Evolutionary conservation across 2,888 invertebrate genomes (phyloP).

Genomic region (Chorisops tibialis): DNA sequence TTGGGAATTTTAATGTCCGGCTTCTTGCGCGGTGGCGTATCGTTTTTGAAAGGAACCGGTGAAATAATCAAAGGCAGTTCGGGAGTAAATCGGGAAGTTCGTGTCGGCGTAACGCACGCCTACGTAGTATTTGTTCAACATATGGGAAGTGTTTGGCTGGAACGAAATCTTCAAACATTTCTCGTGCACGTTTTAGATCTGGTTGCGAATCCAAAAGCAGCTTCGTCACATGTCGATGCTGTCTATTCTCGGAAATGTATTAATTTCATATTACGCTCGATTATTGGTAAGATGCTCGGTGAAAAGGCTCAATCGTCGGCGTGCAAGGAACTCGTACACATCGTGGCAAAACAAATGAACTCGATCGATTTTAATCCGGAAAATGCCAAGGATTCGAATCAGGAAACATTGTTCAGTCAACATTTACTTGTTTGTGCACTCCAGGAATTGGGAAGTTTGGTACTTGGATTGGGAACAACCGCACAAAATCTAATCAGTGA

Average conservation of each 20-base stretch:
- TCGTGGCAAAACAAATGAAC: slow-evolving; percentile 93
- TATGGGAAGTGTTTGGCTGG: slow-evolving; percentile 93
- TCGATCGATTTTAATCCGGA: slow-evolving; percentile 90
- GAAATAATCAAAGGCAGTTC: slow-evolving; percentile 96
- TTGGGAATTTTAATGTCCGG: slow-evolving; percentile 88
- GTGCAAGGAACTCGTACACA: slow-evolving; percentile 87
- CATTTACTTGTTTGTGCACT: slow-evolving; percentile 89
- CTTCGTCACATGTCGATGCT: slow-evolving; percentile 94
- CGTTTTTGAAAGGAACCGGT: slow-evolving; percentile 87
- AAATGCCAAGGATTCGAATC: slow-evolving; percentile 86
- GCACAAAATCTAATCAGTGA: slow-evolving; percentile 87
- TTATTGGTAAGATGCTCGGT: slow-evolving; percentile 89
- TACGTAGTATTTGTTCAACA: slow-evolving; percentile 94
- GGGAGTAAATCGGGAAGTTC: slow-evolving; percentile 89
- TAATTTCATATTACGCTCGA: slow-evolving; percentile 87
- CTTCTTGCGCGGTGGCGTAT: slow-evolving; percentile 89
- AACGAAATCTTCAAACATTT: slow-evolving; percentile 82
- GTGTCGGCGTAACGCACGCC: slow-evolving; percentile 96
- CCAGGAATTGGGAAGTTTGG: slow-evolving; percentile 85
- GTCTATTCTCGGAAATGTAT: slow-evolving; percentile 97
- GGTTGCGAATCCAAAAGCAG: slow-evolving; percentile 93
- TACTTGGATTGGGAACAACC: slow-evolving; percentile 90
- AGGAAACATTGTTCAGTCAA: slow-evolving; percentile 86
- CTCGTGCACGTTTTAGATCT: slow-evolving; percentile 88
- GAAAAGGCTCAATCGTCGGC: slow-evolving; percentile 97